Base-by-base conservation (phyloP, 2,797 vertebrate genomes). In the Nyctalus aviator region DNA sequence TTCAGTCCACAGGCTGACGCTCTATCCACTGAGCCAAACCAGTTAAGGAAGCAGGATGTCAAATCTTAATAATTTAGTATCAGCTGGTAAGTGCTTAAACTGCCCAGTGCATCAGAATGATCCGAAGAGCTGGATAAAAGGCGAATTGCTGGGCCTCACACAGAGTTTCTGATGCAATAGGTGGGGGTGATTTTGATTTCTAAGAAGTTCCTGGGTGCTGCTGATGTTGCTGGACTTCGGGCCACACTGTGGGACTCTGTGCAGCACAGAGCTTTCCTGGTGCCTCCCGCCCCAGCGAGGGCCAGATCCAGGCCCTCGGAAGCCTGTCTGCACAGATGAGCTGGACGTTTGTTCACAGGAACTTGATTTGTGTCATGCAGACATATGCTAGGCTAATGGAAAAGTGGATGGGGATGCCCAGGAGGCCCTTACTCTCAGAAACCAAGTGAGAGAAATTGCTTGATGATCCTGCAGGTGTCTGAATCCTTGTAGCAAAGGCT, bases 271-370 rank as follows among this genome's bases (percentile, higher is more conserved):
- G 9, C 4, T 79, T 41, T 88, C 48, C 27, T 4, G 1, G 44
- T 27, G 5, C 25, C 32, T 55, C 68, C 32, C 0, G 0, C 32
- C 53, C 48, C 11, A 11, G 20, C 2, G 23, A 1, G 1, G 30
- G 14, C 86, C 57, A 69, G n/a, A 25, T 27, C 23, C 57, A 64
- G 37, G 73, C 8, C n/a, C 11, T 62, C 37, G 23, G 55, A 79
- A 30, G 27, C 64, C 66, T 20, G 17, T 57, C 55, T 46, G 9
- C 12, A 25, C 62, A 55, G 57, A 44, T 59, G 23, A 20, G 35
- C 57, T 71, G 44, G 75, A 46, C 59, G 25, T 3, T 2, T 73
- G 69, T 37, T 30, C 30, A 37, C 64, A 48, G 75, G 6, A 12
- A 35, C 35, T 30, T 62, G 76, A 55, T 32, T n/a, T 64, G 4